phyloP scores from a whole-genome alignment of 2,797 vertebrate species.

The Macrochelys suwanniensis region DNA sequence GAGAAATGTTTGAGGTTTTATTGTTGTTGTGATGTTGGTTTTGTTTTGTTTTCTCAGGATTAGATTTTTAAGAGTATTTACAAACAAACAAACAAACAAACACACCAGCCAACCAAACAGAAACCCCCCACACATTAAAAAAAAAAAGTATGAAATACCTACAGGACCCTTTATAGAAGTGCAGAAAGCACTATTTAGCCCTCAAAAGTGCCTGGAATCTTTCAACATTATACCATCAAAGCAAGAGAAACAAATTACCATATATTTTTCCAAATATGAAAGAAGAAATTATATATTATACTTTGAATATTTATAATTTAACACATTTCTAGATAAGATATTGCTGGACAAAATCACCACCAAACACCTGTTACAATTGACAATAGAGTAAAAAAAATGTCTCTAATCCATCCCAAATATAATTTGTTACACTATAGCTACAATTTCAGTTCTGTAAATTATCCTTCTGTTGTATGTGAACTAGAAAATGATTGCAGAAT shows the following conservation, averaged over 20 bases:
- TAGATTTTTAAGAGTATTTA: not conserved
- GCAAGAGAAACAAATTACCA: not conserved
- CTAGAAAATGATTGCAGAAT: not conserved
- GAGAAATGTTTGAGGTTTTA: not conserved
- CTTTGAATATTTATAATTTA: not conserved
- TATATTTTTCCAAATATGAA: not conserved
- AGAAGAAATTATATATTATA: not conserved
- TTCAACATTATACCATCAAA: not conserved
- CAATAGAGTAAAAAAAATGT: not conserved
- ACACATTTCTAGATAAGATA: not conserved
- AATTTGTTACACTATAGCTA: not conserved
- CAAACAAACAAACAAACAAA: not conserved
- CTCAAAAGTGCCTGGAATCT: not conserved
- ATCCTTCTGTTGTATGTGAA: not conserved
- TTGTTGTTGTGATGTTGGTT: not conserved
- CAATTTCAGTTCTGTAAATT: not conserved
- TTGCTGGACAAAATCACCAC: not conserved
- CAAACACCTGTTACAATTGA: not conserved
- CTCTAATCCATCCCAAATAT: not conserved
- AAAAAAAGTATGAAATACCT: not conserved
- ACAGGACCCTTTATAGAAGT: not conserved
- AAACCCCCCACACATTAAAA: not conserved
- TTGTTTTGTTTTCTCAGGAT: not conserved
- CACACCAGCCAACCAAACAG: not conserved
- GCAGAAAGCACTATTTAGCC: not conserved